Evolutionary conservation across 2,888 invertebrate genomes (phyloP).

Genomic region (Troides aeacus): DNA sequence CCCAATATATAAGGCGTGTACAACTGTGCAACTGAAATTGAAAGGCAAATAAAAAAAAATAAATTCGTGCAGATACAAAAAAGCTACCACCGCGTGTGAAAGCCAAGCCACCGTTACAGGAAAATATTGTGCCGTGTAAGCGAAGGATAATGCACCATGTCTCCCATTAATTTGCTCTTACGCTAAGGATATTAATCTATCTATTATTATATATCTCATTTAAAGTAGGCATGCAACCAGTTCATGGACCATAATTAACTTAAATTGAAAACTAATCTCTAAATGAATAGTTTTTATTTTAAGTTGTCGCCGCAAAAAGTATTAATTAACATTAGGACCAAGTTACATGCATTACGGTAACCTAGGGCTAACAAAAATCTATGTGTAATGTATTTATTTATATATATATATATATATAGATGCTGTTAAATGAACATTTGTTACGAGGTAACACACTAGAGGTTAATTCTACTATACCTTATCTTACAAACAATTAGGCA

Average conservation of each 20-base stretch:
- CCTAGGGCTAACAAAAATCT: constrained; percentile 4
- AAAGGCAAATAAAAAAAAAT: constrained; percentile 72
- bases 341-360: constrained; percentile 19
- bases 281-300: constrained; percentile 9
- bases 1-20: constrained; percentile 79
- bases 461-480: constrained; percentile 30
- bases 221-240: constrained; percentile 23
- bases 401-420: constrained; percentile 8
- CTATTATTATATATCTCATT: constrained; percentile 21
- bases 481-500: constrained; percentile 12
- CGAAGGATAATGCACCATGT: constrained; percentile 78
- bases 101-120: constrained; percentile 67
- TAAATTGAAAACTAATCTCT: constrained; percentile 18
- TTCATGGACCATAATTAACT: constrained; percentile 6
- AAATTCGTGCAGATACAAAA: constrained; percentile 70
- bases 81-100: constrained; percentile 65
- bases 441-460: constrained; percentile 16
- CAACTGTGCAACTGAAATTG: constrained; percentile 79
- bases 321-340: constrained; percentile 11
- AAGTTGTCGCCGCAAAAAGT: constrained; percentile 3
- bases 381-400: background rate
- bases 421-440: constrained; percentile 25
- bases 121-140: constrained; percentile 64
- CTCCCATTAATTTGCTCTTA: constrained; percentile 73
- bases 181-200: constrained; percentile 23